phyloP scores from a whole-genome alignment of 2,797 vertebrate species.

The Galaxias olidus region DNA sequence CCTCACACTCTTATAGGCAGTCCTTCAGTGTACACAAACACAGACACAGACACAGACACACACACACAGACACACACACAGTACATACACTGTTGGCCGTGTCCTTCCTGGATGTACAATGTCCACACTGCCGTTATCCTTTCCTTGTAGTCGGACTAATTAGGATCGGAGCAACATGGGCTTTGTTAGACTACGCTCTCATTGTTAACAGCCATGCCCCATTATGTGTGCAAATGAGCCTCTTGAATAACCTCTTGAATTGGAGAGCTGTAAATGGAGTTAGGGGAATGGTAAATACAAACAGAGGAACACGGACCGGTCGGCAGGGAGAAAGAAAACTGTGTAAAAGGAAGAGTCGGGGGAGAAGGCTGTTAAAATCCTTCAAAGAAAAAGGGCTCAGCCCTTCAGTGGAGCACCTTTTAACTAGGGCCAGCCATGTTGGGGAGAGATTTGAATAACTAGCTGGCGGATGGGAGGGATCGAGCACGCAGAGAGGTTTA shows the following conservation, averaged over 20 bases:
- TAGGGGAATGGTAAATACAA: constrained; percentile 39
- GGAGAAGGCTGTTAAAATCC: constrained; percentile 49
- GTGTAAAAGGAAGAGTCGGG: constrained; percentile 5
- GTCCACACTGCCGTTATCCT: constrained; percentile 3
- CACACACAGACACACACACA: background rate
- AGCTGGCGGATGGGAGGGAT: constrained; percentile 68
- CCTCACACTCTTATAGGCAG: too few species aligned
- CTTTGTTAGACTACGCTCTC: constrained; percentile 32
- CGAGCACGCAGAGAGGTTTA: constrained; percentile 66
- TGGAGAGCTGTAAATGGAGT: constrained; percentile 29
- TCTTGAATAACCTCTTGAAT: constrained; percentile 30
- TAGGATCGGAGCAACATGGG: constrained; percentile 24
- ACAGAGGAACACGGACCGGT: background rate
- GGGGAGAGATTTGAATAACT: constrained; percentile 72
- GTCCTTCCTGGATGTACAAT: constrained; percentile 11
- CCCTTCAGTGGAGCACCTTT: constrained; percentile 69
- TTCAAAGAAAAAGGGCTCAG: constrained; percentile 61
- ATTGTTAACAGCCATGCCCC: constrained; percentile 12
- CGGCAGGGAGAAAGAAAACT: background rate
- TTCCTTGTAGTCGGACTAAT: constrained; percentile 25
- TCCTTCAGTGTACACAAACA: too few species aligned
- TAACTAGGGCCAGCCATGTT: constrained; percentile 57
- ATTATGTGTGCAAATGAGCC: constrained; percentile 47
- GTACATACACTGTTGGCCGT: too few species aligned
- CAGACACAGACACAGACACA: constrained; percentile 32